A percentile compares a stretch with the other conserved stretches of the same genome.
phyloP scores from a whole-genome alignment of 2,888 invertebrate species.

The Perizoma flavofasciatum region DNA sequence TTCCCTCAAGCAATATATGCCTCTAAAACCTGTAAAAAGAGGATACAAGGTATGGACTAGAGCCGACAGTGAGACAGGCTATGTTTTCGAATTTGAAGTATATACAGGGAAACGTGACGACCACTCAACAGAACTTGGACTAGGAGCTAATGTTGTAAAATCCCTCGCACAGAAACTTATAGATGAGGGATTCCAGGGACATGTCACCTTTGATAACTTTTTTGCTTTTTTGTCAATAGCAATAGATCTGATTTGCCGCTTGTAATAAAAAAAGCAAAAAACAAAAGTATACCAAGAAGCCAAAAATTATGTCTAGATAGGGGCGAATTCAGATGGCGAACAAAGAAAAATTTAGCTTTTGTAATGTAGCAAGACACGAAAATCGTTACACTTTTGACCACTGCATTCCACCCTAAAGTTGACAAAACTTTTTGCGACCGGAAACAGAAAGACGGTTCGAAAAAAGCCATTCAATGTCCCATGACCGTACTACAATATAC shows the following conservation, averaged over 20 bases:
- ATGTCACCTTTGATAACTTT: slow-evolving; percentile 28
- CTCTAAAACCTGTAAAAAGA: slow-evolving; percentile 21
- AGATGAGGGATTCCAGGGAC: slow-evolving; percentile 13
- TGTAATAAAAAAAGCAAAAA: slow-evolving; percentile 9
- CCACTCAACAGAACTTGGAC: slow-evolving; percentile 24
- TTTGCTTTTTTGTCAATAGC: slow-evolving; percentile 25
- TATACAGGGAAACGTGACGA: slow-evolving; percentile 16
- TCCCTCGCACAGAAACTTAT: slow-evolving; percentile 10
- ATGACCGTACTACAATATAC: slow-evolving; percentile 14
- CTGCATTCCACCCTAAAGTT: slow-evolving; percentile 26
- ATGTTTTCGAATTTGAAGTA: slow-evolving; percentile 27
- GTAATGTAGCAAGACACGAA: slow-evolving; percentile 38
- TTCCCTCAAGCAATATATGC: slow-evolving; percentile 21
- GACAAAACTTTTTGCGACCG: slow-evolving; percentile 14
- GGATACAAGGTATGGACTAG: slow-evolving; percentile 26
- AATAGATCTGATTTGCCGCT: slow-evolving; percentile 10
- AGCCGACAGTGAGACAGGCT: slow-evolving; percentile 26
- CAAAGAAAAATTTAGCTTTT: slow-evolving; percentile 38
- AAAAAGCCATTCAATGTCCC: slow-evolving; percentile 17
- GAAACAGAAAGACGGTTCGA: slow-evolving; percentile 22
- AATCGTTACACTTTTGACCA: slow-evolving; percentile 40
- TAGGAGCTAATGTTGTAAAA: slow-evolving; percentile 15
- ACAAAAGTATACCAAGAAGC: slow-evolving; percentile 15
- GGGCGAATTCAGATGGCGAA: slow-evolving; percentile 10
- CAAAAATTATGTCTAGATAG: slow-evolving; percentile 7